These are phyloP conservation scores for Spilarctia lutea DNA, from an alignment of 2,888 invertebrate genomes.

Conservation along the genomic window DNA sequence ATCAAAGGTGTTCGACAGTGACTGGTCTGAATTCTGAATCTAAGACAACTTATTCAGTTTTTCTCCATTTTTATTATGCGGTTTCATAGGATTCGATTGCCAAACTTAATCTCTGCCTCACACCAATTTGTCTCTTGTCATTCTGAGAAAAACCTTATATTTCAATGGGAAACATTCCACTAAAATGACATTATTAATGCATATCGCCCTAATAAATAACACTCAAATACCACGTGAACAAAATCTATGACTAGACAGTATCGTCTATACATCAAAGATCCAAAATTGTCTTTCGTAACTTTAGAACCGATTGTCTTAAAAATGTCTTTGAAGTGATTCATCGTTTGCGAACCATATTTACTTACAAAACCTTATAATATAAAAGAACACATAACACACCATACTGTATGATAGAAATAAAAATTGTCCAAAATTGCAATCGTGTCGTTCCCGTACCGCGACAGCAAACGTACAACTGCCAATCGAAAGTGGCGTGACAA, in stretches of 20 bases:
- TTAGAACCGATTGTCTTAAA: not conserved
- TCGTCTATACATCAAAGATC: not conserved
- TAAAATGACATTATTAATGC: not conserved
- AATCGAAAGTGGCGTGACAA: constrained; percentile 55
- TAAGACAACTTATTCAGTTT: not conserved
- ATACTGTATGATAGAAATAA: not conserved
- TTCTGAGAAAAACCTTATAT: not conserved
- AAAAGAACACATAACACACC: not conserved
- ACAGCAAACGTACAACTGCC: constrained; percentile 42
- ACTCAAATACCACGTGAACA: not conserved
- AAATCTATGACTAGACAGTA: not conserved
- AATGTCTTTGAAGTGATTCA: not conserved
- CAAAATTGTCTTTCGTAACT: not conserved
- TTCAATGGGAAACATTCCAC: not conserved
- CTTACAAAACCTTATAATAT: not conserved
- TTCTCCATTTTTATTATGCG: not conserved
- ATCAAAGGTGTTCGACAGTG: not conserved
- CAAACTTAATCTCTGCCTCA: not conserved
- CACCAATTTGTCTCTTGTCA: not conserved
- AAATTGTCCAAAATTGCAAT: constrained; percentile 26
- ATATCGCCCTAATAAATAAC: not conserved
- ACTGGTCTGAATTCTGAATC: not conserved
- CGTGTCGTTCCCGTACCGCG: constrained; percentile 29
- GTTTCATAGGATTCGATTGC: not conserved
- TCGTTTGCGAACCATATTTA: not conserved